Percentiles rank a stretch among this genome's conserved stretches.
Evolutionary conservation across 1,140 invertebrate genomes (phyloP).

Genomic region (Heterodera schachtii): DNA sequence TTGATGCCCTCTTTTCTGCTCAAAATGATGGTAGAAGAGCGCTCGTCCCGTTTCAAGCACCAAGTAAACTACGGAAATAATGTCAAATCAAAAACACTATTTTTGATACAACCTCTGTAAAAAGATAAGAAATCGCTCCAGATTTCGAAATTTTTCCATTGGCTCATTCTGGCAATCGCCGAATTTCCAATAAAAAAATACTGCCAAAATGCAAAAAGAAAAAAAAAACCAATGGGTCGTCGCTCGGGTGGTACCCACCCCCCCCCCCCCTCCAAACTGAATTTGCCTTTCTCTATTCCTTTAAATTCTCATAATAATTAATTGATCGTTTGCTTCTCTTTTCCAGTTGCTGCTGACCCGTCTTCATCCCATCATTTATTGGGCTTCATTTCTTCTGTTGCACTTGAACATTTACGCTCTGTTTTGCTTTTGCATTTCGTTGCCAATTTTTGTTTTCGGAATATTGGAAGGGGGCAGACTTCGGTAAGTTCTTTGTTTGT

Average conservation of each 20-base stretch:
- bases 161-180: too few species aligned
- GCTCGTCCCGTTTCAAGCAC: conserved; percentile 41
- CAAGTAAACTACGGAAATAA: conserved; percentile 13
- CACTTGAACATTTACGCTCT: conserved; percentile 42
- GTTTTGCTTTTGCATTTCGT: conserved; percentile 37
- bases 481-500: conserved; percentile 13
- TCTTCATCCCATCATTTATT: conserved; percentile 44
- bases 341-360: conserved; percentile 42
- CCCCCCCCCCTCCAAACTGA: too few species aligned
- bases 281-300: too few species aligned
- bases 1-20: conserved; percentile 40
- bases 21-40: conserved; percentile 48
- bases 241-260: too few species aligned
- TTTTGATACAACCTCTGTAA: too few species aligned
- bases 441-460: conserved; percentile 40
- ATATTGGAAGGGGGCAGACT: conserved; percentile 27
- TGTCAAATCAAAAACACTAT: too few species aligned
- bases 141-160: too few species aligned
- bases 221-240: too few species aligned
- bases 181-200: too few species aligned
- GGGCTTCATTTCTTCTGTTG: conserved; percentile 45
- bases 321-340: background rate
- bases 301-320: too few species aligned
- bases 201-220: too few species aligned
- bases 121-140: too few species aligned